A percentile compares a stretch with the other conserved stretches of the same genome.
These are phyloP conservation scores for Rhynchophorus ferrugineus DNA, from an alignment of 1,140 invertebrate genomes.

Conservation along the genomic window DNA sequence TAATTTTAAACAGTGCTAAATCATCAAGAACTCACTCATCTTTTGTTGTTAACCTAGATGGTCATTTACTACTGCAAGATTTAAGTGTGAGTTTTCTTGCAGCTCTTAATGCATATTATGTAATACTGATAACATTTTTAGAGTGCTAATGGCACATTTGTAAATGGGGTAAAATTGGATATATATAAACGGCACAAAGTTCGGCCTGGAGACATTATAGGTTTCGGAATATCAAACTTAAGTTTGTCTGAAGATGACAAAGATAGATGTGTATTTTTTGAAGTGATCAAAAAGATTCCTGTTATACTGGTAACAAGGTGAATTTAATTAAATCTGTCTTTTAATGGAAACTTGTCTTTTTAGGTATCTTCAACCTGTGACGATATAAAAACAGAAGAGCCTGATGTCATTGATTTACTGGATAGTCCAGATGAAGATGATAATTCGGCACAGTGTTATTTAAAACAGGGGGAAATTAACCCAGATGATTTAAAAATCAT, in stretches of 20 bases:
- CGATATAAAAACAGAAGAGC: no score
- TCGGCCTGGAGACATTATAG: conserved; percentile 7
- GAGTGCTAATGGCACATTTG: conserved; percentile 19
- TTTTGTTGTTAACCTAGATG: conserved; percentile 3
- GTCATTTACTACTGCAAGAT: conserved; percentile 2
- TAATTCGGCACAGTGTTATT: no score
- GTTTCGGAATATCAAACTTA: conserved; percentile 4
- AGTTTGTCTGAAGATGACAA: conserved; percentile 1
- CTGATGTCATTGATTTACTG: no score
- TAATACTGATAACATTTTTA: background rate
- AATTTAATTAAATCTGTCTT: background rate
- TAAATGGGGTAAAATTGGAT: conserved; percentile 9
- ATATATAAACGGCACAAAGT: background rate
- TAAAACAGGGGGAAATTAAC: no score
- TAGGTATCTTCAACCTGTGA: no score
- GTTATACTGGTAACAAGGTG: background rate
- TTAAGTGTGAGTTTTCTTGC: conserved; percentile 1
- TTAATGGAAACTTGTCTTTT: no score
- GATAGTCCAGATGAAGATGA: no score
- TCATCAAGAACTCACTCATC: conserved; percentile 6
- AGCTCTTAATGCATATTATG: background rate
- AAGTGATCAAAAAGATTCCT: background rate
- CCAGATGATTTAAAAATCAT: no score
- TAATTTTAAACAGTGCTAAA: conserved; percentile 6
- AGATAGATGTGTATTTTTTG: conserved; percentile 11